Percentiles rank a stretch among this genome's conserved stretches.
Evolutionary conservation across 2,113 vertebrate species (phyloP).

Genomic region (Colinus virginianus): DNA sequence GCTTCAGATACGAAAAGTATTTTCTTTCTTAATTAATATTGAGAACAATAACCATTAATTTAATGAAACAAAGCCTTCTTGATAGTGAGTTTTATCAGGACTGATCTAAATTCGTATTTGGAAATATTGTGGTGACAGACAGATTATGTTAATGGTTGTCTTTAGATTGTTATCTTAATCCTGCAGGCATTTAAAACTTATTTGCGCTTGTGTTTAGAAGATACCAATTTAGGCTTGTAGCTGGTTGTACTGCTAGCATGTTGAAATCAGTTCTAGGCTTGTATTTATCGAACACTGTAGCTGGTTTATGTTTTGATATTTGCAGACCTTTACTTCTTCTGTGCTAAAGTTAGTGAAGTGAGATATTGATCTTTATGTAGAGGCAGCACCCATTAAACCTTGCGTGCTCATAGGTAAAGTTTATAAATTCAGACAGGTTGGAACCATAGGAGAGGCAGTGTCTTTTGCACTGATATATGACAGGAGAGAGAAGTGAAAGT

Average conservation of each 20-base stretch:
- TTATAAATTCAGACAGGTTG: neutral
- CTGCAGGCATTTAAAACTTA: neutral
- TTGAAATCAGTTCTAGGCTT: neutral
- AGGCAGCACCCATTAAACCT: neutral
- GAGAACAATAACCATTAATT: neutral
- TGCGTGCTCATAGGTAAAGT: neutral
- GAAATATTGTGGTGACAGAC: neutral
- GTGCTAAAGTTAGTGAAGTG: neutral
- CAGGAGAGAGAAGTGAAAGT: neutral
- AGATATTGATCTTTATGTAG: neutral
- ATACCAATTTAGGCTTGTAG: neutral
- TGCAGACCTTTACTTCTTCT: neutral
- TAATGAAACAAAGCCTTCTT: neutral
- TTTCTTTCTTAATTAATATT: neutral
- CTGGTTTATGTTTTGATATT: neutral
- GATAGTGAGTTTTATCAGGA: neutral
- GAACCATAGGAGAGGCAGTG: neutral
- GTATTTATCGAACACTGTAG: neutral
- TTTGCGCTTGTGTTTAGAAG: neutral
- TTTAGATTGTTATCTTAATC: neutral
- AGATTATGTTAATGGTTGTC: neutral
- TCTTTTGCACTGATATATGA: neutral
- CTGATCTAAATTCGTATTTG: neutral
- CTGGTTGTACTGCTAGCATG: neutral
- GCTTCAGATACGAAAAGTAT: neutral